A percentile compares a stretch with the other conserved stretches of the same genome.
These are phyloP conservation scores for Thalassophryne amazonica DNA, from an alignment of 2,797 vertebrate genomes.

Conservation along the genomic window DNA sequence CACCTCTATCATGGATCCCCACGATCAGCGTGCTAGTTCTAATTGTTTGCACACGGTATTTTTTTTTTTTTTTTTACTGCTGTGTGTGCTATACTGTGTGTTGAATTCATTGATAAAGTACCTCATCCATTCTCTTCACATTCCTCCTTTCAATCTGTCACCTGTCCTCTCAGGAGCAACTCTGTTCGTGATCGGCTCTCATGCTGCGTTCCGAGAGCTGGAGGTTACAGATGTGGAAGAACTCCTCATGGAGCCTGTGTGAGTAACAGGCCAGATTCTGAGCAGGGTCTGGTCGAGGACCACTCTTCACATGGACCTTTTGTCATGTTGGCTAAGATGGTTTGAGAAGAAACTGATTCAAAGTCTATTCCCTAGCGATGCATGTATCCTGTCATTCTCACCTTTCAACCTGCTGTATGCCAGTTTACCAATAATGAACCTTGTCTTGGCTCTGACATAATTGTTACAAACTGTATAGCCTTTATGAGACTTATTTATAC, in stretches of 20 bases:
- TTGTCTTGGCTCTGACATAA: constrained; percentile 20
- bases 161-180: constrained; percentile 81
- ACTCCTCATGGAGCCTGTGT: constrained; percentile 90
- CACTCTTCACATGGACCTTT: constrained; percentile 31
- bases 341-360: neutral
- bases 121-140: no score
- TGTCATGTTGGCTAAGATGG: constrained; percentile 10
- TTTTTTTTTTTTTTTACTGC: no score
- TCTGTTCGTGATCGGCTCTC: constrained; percentile 87
- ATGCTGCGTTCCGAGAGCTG: constrained; percentile 86
- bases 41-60: no score
- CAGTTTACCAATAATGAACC: constrained; percentile 16
- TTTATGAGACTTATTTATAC: constrained; percentile 1
- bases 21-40: no score
- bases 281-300: constrained; percentile 15
- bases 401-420: neutral
- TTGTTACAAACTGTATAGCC: constrained; percentile 24
- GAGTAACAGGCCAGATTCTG: constrained; percentile 38
- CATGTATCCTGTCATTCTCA: constrained; percentile 12
- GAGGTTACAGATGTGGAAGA: constrained; percentile 81
- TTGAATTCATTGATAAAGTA: no score
- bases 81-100: no score
- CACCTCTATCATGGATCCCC: no score
- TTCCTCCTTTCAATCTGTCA: constrained; percentile 11
- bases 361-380: constrained; percentile 7